A percentile compares a stretch with the other conserved stretches of the same genome.
phyloP scores from a whole-genome alignment of 2,888 invertebrate species.

The Agonopterix arenella region DNA sequence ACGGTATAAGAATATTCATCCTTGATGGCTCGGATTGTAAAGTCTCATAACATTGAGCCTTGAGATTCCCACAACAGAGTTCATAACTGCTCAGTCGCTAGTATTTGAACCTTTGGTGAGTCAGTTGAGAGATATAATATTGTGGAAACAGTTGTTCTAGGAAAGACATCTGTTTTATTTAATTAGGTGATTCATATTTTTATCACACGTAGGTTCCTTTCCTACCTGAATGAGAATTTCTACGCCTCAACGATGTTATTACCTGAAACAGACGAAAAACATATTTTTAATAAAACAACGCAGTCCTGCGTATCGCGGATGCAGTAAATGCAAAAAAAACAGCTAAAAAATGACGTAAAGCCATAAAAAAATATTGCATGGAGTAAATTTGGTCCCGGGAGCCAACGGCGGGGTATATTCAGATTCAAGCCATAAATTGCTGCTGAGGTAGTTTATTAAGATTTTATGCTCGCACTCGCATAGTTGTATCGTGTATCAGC shows the following conservation, averaged over 20 bases:
- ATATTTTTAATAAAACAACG: too few species aligned
- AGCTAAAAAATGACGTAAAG: not conserved
- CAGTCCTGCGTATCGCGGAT: too few species aligned
- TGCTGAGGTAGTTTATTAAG: slow-evolving; percentile 30
- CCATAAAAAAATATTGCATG: slow-evolving; percentile 3
- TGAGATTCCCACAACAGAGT: not conserved
- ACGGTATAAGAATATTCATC: slow-evolving; percentile 1
- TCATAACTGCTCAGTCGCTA: too few species aligned
- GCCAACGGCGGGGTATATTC: slow-evolving; percentile 20
- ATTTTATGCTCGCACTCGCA: slow-evolving; percentile 30
- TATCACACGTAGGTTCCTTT: too few species aligned
- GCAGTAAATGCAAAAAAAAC: not conserved
- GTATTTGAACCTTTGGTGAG: not conserved
- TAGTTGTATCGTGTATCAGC: slow-evolving; percentile 26
- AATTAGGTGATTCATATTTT: not conserved
- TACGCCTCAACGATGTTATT: too few species aligned
- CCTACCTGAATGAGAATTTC: too few species aligned
- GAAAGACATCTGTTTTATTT: not conserved
- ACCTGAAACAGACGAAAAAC: too few species aligned
- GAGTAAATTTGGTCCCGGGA: not conserved
- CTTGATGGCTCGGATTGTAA: not conserved
- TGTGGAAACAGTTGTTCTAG: slow-evolving; percentile 1
- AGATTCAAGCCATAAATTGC: slow-evolving; percentile 26
- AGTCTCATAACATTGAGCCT: not conserved
- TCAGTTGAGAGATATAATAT: not conserved